These are phyloP conservation scores for Heliconius hewitsoni DNA, from an alignment of 1,140 invertebrate genomes.

Conservation along the genomic window DNA sequence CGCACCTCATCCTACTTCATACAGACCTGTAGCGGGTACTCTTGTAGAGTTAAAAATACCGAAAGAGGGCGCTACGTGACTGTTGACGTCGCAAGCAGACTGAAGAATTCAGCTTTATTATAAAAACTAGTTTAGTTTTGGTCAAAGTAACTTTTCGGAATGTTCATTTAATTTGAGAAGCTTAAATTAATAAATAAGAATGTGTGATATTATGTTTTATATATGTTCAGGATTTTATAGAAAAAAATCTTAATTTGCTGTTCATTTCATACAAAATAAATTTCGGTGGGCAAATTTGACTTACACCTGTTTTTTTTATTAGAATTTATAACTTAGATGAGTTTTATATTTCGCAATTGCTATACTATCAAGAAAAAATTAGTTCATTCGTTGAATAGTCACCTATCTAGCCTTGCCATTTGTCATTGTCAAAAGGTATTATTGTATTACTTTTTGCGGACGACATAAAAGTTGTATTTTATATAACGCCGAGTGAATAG, in stretches of 20 bases:
- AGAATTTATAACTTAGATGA: not conserved
- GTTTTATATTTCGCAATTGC: not conserved
- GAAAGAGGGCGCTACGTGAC: not conserved
- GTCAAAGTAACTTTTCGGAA: not conserved
- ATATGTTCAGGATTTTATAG: too few relatives aligned
- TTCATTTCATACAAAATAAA: too few relatives aligned
- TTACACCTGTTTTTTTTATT: too few relatives aligned
- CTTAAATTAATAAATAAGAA: not conserved
- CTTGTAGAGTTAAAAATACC: not conserved
- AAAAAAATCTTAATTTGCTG: too few relatives aligned
- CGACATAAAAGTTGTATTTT: not conserved
- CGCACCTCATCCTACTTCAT: not conserved
- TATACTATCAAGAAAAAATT: not conserved
- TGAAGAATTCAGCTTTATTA: not conserved
- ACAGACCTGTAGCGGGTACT: not conserved
- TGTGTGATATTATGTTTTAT: not conserved
- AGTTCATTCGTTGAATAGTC: not conserved
- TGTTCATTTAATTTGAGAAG: not conserved
- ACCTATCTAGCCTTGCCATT: not conserved
- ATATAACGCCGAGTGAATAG: not conserved
- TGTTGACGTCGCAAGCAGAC: not conserved
- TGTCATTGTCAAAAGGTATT: not conserved
- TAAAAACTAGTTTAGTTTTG: not conserved
- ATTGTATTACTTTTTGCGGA: not conserved
- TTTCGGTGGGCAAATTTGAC: too few relatives aligned